These are phyloP conservation scores for Bombus superbus DNA, from an alignment of 1,140 invertebrate genomes.

Conservation along the genomic window DNA sequence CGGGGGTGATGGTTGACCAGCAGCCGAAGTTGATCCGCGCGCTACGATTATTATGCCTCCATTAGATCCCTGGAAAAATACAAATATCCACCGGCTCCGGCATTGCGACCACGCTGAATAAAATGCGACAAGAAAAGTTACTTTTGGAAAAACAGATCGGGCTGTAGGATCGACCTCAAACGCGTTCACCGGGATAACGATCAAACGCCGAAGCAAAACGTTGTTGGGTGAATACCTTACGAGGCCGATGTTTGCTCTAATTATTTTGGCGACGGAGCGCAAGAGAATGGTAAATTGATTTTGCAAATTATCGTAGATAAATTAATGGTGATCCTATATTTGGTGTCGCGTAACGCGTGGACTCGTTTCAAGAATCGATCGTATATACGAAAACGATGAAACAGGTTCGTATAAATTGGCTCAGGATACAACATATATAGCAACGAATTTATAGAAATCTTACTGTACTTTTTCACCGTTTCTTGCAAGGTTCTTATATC, in stretches of 20 bases:
- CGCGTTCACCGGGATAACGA: not conserved
- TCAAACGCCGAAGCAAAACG: not conserved
- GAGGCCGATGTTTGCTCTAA: not conserved
- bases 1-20: slow-evolving; percentile 3
- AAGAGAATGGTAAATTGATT: not conserved
- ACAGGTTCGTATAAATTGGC: too few relatives aligned
- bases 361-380: too few relatives aligned
- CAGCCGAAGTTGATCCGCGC: not conserved
- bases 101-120: not conserved
- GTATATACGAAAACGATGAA: too few relatives aligned
- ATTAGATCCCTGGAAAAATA: slow-evolving; percentile 15
- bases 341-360: too few relatives aligned
- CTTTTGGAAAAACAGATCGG: not conserved
- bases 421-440: too few relatives aligned
- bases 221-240: not conserved
- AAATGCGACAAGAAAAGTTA: not conserved
- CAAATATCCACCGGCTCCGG: not conserved
- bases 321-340: too few relatives aligned
- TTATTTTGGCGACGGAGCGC: not conserved
- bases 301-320: too few relatives aligned
- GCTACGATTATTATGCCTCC: slow-evolving; percentile 21
- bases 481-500: too few relatives aligned
- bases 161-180: too few relatives aligned
- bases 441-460: too few relatives aligned
- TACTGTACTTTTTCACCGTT: too few relatives aligned